phyloP scores from a whole-genome alignment of 2,113 vertebrate species.

The Copsychus sechellarum region DNA sequence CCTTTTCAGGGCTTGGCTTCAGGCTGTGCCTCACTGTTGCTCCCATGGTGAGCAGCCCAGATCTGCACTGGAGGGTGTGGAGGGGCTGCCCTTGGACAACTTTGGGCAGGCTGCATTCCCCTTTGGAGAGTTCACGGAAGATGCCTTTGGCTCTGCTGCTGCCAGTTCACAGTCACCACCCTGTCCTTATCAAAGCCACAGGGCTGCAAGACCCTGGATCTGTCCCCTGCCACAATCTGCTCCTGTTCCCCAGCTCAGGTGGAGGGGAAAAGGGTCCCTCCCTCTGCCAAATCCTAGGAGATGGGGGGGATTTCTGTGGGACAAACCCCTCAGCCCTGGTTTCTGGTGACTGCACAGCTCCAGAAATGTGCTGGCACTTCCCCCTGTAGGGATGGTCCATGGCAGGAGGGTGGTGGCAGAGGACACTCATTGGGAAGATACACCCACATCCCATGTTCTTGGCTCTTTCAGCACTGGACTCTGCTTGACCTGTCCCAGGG shows the following conservation, averaged over 20 bases:
- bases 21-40: not conserved
- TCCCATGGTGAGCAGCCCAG: not conserved
- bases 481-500: not conserved
- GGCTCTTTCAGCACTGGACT: not conserved
- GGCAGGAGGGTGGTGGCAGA: not conserved
- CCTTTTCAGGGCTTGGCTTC: not conserved
- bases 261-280: not conserved
- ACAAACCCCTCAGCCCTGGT: not conserved
- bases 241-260: not conserved
- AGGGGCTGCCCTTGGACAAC: not conserved
- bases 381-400: not conserved
- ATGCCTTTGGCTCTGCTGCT: not conserved
- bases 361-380: not conserved
- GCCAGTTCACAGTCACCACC: fast-evolving
- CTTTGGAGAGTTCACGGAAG: not conserved
- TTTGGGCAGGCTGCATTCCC: not conserved
- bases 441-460: fast-evolving
- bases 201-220: not conserved
- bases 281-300: not conserved
- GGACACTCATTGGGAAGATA: not conserved
- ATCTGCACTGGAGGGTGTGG: not conserved
- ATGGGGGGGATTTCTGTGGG: not conserved
- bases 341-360: not conserved
- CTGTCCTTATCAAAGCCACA: not conserved
- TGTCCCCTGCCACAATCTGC: not conserved